Conservation (phyloP, 2,888 invertebrate species). For the Himalopsyche japonica region DNA sequence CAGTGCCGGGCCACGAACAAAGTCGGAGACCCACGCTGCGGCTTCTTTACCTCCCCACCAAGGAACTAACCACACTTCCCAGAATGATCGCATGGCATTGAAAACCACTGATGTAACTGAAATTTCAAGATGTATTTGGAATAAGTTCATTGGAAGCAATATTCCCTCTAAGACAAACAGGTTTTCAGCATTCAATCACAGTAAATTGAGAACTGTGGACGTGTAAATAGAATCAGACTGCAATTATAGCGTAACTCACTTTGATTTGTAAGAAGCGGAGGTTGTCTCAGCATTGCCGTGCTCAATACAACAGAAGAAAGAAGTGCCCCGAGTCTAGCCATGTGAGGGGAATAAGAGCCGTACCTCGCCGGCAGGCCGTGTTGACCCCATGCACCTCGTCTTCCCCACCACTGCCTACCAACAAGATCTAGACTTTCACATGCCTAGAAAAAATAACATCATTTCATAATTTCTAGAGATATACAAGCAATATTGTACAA, state of each 20-base stretch:
- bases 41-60: slow-evolving; percentile 31
- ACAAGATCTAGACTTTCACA: slow-evolving; percentile 31
- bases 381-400: slow-evolving; percentile 24
- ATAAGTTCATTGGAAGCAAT: too few species aligned
- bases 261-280: slow-evolving; percentile 34
- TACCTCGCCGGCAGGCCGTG: slow-evolving; percentile 29
- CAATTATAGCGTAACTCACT: slow-evolving; percentile 12
- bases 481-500: background rate
- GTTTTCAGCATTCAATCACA: too few species aligned
- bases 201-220: too few species aligned
- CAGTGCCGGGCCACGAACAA: slow-evolving; percentile 22
- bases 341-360: slow-evolving; percentile 18
- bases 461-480: too few species aligned
- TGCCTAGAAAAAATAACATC: slow-evolving; percentile 16
- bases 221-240: background rate
- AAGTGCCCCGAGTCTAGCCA: slow-evolving; percentile 32
- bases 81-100: slow-evolving; percentile 31
- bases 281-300: slow-evolving; percentile 36
- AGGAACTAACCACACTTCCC: slow-evolving; percentile 37
- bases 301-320: slow-evolving; percentile 28
- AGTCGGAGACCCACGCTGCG: slow-evolving; percentile 22
- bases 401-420: slow-evolving; percentile 35
- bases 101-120: slow-evolving; percentile 33
- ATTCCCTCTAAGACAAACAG: too few species aligned
- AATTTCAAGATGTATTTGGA: background rate